These are phyloP conservation scores for Conistra vaccinii DNA, from an alignment of 2,888 invertebrate genomes.

Conservation along the genomic window DNA sequence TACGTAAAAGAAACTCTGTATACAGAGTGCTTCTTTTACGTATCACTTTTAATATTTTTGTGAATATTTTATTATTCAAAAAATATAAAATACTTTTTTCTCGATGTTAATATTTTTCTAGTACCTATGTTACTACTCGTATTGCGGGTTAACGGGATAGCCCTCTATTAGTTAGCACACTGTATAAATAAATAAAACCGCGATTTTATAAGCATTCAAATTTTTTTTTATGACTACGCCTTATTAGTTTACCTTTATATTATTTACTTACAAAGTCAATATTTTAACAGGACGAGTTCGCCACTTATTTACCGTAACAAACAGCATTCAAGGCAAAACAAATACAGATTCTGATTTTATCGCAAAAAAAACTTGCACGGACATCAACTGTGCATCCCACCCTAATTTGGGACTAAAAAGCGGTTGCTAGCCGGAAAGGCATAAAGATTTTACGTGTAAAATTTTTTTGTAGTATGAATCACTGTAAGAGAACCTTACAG, in stretches of 20 bases:
- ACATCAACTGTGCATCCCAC: constrained; percentile 19
- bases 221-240: fast-evolving
- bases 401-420: constrained; percentile 44
- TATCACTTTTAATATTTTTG: no score
- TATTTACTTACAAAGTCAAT: not conserved
- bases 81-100: no score
- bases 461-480: constrained; percentile 45
- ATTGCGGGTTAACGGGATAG: no score
- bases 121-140: no score
- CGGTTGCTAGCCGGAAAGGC: constrained; percentile 59
- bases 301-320: not conserved
- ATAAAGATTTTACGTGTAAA: constrained; percentile 38
- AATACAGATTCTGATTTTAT: not conserved
- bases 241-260: not conserved
- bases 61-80: no score
- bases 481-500: no score
- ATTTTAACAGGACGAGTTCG: not conserved
- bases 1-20: no score
- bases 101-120: no score
- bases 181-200: not conserved
- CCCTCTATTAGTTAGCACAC: not conserved
- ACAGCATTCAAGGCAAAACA: not conserved
- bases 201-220: not conserved
- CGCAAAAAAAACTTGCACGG: not conserved
- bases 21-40: no score